Conservation (phyloP, 92 coral and sea anemone genomes). For the Palythoa grandis region DNA sequence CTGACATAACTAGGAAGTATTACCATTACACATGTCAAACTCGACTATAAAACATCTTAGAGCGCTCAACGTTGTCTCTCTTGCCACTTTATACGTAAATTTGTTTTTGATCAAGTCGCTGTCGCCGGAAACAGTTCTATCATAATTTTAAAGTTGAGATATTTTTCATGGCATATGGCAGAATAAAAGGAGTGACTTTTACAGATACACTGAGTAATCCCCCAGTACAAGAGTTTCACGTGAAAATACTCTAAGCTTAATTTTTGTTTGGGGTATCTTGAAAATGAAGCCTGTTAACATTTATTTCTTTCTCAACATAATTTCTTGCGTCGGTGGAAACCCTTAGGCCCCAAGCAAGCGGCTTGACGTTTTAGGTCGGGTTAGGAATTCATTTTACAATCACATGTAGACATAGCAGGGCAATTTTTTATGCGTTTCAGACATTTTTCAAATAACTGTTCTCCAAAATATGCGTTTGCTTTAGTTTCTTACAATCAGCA, state of each 20-base stretch:
- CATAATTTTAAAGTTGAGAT: too few relatives aligned
- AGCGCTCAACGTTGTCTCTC: background rate
- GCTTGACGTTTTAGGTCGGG: background rate
- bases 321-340: background rate
- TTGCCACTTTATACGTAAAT: background rate
- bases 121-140: background rate
- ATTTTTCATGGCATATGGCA: too few relatives aligned
- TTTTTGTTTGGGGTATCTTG: background rate
- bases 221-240: background rate
- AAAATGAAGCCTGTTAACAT: background rate
- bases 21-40: constrained; percentile 19
- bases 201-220: background rate
- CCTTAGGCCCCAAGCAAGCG: background rate
- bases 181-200: background rate
- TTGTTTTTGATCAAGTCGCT: background rate
- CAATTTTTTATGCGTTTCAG: background rate
- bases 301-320: background rate
- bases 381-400: background rate
- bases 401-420: background rate
- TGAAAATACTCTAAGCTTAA: background rate
- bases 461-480: too few relatives aligned
- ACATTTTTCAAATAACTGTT: background rate
- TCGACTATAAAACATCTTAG: background rate
- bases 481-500: too few relatives aligned
- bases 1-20: constrained; percentile 19